Percentiles rank a stretch among this genome's conserved stretches.
phyloP scores from a whole-genome alignment of 2,888 invertebrate genomes.

The Thereva nobilitata region DNA sequence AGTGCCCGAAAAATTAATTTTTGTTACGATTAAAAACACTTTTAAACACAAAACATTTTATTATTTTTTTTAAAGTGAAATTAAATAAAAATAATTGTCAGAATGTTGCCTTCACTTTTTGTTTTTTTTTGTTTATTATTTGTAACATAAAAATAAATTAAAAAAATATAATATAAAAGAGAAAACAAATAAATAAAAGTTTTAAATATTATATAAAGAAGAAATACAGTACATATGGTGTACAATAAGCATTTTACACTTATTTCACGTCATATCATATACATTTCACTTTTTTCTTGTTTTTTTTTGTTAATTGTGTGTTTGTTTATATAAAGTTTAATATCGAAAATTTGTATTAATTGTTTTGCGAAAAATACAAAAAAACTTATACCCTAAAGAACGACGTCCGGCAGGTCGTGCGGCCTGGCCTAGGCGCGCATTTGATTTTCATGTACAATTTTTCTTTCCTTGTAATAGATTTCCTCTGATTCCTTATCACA shows the following conservation, averaged over 20 bases:
- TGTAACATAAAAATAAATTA: no score
- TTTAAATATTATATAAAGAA: no score
- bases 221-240: no score
- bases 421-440: slow-evolving; percentile 60
- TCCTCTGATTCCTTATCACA: slow-evolving; percentile 99
- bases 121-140: no score
- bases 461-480: slow-evolving; percentile 96
- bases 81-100: no score
- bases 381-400: slow-evolving; percentile 50
- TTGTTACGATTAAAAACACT: slow-evolving; percentile 22
- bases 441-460: slow-evolving; percentile 67
- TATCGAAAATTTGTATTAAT: slow-evolving; percentile 21
- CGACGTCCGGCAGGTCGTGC: slow-evolving; percentile 60
- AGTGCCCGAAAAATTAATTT: background rate
- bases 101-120: no score
- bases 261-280: no score
- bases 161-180: no score
- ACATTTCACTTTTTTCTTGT: slow-evolving; percentile 1
- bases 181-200: no score
- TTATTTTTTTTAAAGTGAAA: background rate
- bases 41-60: slow-evolving; percentile 9
- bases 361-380: slow-evolving; percentile 13
- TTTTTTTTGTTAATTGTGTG: slow-evolving; percentile 13
- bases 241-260: no score
- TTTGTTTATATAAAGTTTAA: slow-evolving; percentile 5